A percentile compares a stretch with the other conserved stretches of the same genome.
These are phyloP conservation scores for Calosoma granatense DNA, from an alignment of 1,140 invertebrate species.

Conservation along the genomic window DNA sequence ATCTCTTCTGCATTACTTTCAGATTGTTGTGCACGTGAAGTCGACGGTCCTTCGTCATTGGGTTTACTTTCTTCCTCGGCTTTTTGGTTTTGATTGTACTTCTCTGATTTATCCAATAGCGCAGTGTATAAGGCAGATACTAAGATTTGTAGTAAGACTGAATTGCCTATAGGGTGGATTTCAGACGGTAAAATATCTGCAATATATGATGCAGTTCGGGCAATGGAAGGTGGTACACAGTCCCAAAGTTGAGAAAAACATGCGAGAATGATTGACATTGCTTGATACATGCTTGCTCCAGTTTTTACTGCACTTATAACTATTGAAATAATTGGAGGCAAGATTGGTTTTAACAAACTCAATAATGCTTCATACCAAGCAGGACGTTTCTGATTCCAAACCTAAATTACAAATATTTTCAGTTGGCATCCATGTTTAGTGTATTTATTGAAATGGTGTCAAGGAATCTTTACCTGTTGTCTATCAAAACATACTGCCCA, in stretches of 20 bases:
- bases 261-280: constrained; percentile 58
- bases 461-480: constrained; percentile 44
- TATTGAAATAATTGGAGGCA: constrained; percentile 51
- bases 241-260: constrained; percentile 55
- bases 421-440: not conserved
- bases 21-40: not conserved
- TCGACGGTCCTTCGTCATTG: constrained; percentile 12
- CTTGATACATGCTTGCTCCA: constrained; percentile 64
- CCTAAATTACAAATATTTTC: constrained; percentile 29
- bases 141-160: constrained; percentile 56
- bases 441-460: constrained; percentile 1
- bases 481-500: constrained; percentile 62
- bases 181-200: constrained; percentile 55
- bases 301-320: constrained; percentile 54
- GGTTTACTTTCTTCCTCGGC: constrained; percentile 21
- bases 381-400: constrained; percentile 66
- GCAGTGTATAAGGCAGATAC: constrained; percentile 47
- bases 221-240: constrained; percentile 46
- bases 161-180: constrained; percentile 49
- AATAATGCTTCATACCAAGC: constrained; percentile 62
- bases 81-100: constrained; percentile 36
- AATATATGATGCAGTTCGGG: constrained; percentile 42
- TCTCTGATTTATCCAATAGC: constrained; percentile 38
- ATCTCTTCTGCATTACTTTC: constrained; percentile 14
- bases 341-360: constrained; percentile 44